Evolutionary conservation across 1,140 invertebrate genomes (phyloP), one percentile per base, ranked within the genome.

Genomic region (Cydia strobilella): DNA sequence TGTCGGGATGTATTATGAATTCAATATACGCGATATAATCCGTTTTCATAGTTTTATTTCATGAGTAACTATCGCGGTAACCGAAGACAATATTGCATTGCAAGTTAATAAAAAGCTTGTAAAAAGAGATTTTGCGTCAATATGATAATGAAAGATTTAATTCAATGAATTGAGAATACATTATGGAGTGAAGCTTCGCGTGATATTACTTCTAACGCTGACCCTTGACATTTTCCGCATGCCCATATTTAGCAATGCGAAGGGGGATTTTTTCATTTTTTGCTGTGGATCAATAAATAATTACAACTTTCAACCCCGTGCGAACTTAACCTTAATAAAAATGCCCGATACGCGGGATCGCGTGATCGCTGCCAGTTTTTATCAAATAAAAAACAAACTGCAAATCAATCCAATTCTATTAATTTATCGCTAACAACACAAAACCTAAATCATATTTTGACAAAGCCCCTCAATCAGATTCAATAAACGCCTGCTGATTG

Each of bases 211-310:
- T 59, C 20, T 12, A 59, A 59, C 18, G 7, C 51, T 7, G 2
- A 18, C 18, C 18, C 54, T 59, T 10, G 54, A 4, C 54, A 23
- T 59, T 23, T 25, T 51, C 54, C 7, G 27, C 35, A 20, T 39
- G 25, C 4, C 59, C 20, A 59, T 59, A 39, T 80, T 59, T 83
- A 86, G 84, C 81, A 84, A 84, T 75, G 76, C 71, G 75, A 73
- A 75, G 79, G 84, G 84, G 79, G 76, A 75, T 78, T 83, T 83
- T 86, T 83, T 86, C 79, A 77, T 82, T 18, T 51, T 86, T 83
- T 82, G 80, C 82, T 81, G 76, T 84, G 84, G 81, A 88, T 85
- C 84, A 83, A 88, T 89, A 88, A 87, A 86, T 86, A 83, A 82
- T 82, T 80, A 78, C 59, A 63, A 42, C 77, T 79, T 77, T 80